Evolutionary conservation across 2,797 vertebrate species (phyloP).

Genomic region (Microctenopoma stevenorrisi): DNA sequence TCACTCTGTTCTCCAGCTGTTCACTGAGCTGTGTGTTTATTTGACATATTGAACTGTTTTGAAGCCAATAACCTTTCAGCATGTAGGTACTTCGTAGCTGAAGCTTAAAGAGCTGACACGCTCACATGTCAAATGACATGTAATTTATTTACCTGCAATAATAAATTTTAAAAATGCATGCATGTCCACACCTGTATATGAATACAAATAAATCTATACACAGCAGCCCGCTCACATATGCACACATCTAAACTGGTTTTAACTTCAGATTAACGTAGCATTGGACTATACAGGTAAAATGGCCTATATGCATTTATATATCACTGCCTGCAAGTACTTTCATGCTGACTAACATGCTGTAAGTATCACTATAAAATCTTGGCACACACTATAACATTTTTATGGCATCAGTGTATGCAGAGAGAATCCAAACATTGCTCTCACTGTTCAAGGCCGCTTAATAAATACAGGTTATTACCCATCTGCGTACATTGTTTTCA

Average conservation of each 20-base stretch:
- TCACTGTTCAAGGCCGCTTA: not conserved
- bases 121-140: slow-evolving; percentile 18
- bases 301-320: not conserved
- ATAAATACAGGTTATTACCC: not conserved
- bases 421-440: too few species aligned
- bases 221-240: too few species aligned
- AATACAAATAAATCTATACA: too few species aligned
- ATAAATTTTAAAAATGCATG: too few species aligned
- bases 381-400: not conserved
- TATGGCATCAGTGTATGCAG: too few species aligned
- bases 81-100: slow-evolving; percentile 39
- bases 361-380: not conserved
- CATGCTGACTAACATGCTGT: slow-evolving; percentile 2
- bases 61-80: slow-evolving; percentile 72
- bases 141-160: slow-evolving; percentile 10
- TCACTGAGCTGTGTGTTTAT: slow-evolving; percentile 70
- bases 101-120: slow-evolving; percentile 27
- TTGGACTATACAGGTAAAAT: too few species aligned
- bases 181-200: too few species aligned
- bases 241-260: too few species aligned
- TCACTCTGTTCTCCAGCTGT: slow-evolving; percentile 59
- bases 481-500: not conserved
- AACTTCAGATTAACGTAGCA: too few species aligned
- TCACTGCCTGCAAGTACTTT: not conserved
- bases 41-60: slow-evolving; percentile 77